Evolutionary conservation across 2,113 vertebrate genomes (phyloP), one percentile per base, ranked within the genome.

Genomic region (Ascaphus truei): DNA sequence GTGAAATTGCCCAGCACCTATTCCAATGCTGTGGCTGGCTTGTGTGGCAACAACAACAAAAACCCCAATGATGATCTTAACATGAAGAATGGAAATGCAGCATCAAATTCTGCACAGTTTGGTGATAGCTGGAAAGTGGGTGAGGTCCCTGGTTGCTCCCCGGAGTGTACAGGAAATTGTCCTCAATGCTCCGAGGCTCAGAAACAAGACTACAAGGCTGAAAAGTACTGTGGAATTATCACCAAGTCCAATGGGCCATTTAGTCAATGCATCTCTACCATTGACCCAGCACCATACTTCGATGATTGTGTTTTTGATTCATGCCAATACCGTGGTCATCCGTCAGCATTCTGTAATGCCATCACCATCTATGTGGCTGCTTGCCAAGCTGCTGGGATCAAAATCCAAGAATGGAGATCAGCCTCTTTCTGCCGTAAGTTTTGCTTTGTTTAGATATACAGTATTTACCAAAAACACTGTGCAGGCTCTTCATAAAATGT

Each of bases 31-130:
- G 73, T 85, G 2, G 88, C 85, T 20, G 92, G 92, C 25, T 87
- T 94, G 27, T 93, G 91, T 37, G 92, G 91, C 2, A 89, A 92
- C 77, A 91, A 88, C 72, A 89, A 92, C 1, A 80, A 80, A 31
- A 82, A 89, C 52, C 23, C 65, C 53, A 47, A 62, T 0, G 87
- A 92, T 0, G 92, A 94, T 27, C 51, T 83, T 22, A 56, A 13
- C 2, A 68, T 64, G 45, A 86, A 72, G 33, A 75, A 76, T 1
- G 80, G 84, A 22, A 47, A 2, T 9, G 7, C 8, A 37, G 45
- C 43, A 43, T 1, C 69, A 12, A 52, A 43, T 0, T 13, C 75
- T 1, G 22, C 1, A 20, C 71, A 75, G 20, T 80, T 88, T 27
- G 86, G 83, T 5, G 3, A 68, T 34, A 90, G 88, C 68, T 90